Evolutionary conservation across 2,113 vertebrate species (phyloP).

Genomic region (Falco punctatus): DNA sequence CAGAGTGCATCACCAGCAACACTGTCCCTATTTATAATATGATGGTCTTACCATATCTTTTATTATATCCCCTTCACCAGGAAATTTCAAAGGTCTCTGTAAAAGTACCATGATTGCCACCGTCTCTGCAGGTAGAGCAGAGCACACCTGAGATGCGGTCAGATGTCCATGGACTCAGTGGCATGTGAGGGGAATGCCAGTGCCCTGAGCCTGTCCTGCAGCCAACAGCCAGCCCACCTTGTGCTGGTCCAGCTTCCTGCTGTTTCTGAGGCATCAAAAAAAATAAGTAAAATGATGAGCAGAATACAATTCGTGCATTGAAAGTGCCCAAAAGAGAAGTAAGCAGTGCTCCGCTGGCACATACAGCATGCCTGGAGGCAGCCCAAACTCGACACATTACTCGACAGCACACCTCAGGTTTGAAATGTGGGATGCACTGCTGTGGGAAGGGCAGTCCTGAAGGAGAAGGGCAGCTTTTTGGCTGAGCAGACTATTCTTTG

Average conservation of each 20-base stretch:
- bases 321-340: background rate
- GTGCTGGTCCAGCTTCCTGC: background rate
- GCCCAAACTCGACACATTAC: background rate
- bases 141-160: rapidly evolving
- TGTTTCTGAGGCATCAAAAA: background rate
- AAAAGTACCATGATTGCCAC: background rate
- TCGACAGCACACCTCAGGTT: background rate
- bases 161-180: rapidly evolving
- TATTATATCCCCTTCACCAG: background rate
- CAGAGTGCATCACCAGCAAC: background rate
- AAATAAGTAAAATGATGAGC: background rate
- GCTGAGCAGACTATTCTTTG: background rate
- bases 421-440: background rate
- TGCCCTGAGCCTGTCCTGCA: background rate
- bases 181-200: background rate
- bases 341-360: too few relatives aligned
- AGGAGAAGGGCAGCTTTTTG: background rate
- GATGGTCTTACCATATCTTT: background rate
- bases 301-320: background rate
- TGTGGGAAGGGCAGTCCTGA: background rate
- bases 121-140: background rate
- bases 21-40: rapidly evolving
- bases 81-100: background rate
- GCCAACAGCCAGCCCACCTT: background rate
- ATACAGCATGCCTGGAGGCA: background rate